Base-by-base conservation (phyloP, 2,888 invertebrate genomes). In the Drosophila anomalata region DNA sequence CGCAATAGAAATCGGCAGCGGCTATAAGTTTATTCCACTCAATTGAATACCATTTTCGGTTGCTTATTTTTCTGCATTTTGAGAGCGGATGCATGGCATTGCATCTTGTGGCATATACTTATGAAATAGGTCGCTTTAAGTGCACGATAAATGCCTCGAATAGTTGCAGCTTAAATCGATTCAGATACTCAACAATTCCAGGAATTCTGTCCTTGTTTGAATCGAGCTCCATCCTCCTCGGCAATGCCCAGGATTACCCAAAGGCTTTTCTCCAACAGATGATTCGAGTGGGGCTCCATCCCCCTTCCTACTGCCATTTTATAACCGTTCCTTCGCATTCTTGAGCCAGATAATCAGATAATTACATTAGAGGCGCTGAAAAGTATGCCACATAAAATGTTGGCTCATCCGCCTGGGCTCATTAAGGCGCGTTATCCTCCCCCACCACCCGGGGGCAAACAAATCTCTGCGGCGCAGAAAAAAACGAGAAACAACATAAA, bases 21-120 rank as follows among this genome's bases (percentile, higher is more conserved):
- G 61, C 72, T 66, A 72, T 75, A 72, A 83, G 83, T 79, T 84
- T 83, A 83, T 86, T 84, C 84, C 86, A 76, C 84, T 80, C 86
- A 80, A 84, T 86, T 86, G 79, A 86, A 80, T 80, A 73, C 72
- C 79, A 74, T 86, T 80, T 76, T 83, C 59, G 44, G 42, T 83
- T 62, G 44, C 31, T 59, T 57, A 53, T 41, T 26, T 54, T 48
- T 52, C 22, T 26, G n/a, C 50, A 36, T 17, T 50, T 9, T 8
- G 31, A 20, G 24, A 63, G 31, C 62, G 58, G 24, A 41, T 52
- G 57, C 56, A 46, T 22, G 17, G 14, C 61, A 39, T 31, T 31
- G 61, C 61, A 62, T 62, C 61, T 62, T 26, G 48, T 58, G n/a
- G 46, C 14, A 46, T 46, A 46, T 33, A 31, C 47, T 48, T 24